These are phyloP conservation scores for Petaurus breviceps DNA, from an alignment of 2,113 vertebrate genomes.

Conservation along the genomic window DNA sequence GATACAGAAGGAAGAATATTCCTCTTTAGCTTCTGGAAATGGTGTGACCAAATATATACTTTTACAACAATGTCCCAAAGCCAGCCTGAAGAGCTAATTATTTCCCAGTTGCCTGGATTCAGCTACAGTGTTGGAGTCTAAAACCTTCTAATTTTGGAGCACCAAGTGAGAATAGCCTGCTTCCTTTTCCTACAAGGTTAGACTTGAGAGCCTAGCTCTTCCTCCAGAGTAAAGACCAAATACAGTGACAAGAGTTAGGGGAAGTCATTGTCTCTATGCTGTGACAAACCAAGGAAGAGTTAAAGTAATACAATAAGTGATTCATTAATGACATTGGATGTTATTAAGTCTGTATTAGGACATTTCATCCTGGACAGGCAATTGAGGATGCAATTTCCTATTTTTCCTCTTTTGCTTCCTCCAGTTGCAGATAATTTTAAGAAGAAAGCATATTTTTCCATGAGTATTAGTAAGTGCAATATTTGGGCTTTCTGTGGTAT, in stretches of 20 bases:
- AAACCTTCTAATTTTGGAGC: background rate
- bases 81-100: background rate
- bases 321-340: background rate
- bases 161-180: background rate
- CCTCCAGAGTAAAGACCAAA: background rate
- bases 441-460: background rate
- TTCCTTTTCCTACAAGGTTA: background rate
- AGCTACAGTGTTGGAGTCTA: background rate
- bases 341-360: background rate
- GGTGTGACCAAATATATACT: background rate
- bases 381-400: background rate
- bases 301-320: background rate
- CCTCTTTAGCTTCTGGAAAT: background rate
- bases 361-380: fast-evolving
- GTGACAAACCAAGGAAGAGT: background rate
- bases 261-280: background rate
- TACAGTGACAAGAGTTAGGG: background rate
- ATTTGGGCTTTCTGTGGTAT: background rate
- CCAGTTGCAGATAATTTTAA: background rate
- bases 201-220: background rate
- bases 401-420: too few relatives aligned
- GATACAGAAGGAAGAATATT: background rate
- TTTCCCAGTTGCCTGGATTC: background rate
- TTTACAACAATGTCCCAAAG: background rate
- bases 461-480: background rate